A percentile compares a stretch with the other conserved stretches of the same genome.
These are phyloP conservation scores for Heteromurus nitidus DNA, from an alignment of 2,888 invertebrate species.

Conservation along the genomic window DNA sequence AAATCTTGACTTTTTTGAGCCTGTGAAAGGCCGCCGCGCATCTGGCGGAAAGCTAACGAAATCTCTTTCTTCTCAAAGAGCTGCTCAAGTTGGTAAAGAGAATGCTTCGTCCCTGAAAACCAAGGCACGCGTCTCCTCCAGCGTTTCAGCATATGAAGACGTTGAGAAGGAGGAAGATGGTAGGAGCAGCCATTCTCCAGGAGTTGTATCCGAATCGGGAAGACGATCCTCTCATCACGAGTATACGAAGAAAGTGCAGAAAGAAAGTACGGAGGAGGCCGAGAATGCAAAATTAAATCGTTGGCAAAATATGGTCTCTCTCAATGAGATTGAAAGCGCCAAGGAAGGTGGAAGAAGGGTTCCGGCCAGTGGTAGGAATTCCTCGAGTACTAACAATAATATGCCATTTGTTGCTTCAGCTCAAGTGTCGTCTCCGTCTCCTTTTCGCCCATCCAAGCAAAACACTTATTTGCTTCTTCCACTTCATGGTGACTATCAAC, in stretches of 20 bases:
- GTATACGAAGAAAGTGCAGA: conserved; percentile 16
- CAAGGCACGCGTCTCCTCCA: conserved; percentile 48
- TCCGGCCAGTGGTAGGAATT: conserved; percentile 28
- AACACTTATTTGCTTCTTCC: conserved; percentile 33
- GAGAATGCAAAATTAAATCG: conserved; percentile 68
- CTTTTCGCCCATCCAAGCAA: conserved; percentile 40
- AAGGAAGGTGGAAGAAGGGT: conserved; percentile 8
- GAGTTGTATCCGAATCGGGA: conserved; percentile 40
- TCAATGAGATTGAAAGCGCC: conserved; percentile 62
- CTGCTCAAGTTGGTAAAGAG: conserved; percentile 10
- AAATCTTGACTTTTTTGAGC: conserved; percentile 72
- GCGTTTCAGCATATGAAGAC: conserved; percentile 54
- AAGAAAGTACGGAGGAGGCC: too few relatives aligned
- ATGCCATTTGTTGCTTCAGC: conserved; percentile 22
- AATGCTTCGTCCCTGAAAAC: conserved; percentile 12
- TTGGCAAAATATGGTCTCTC: conserved; percentile 72
- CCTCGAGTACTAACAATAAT: conserved; percentile 58
- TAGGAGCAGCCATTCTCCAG: conserved; percentile 19
- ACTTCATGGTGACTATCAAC: conserved; percentile 57
- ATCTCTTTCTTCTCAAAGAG: conserved; percentile 52
- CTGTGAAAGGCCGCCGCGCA: conserved; percentile 11
- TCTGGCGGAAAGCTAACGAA: conserved; percentile 30
- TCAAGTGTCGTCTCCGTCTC: conserved; percentile 10
- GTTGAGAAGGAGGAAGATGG: conserved; percentile 11
- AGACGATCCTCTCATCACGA: conserved; percentile 25